Evolutionary conservation across 1,140 invertebrate species (phyloP), one percentile per base, ranked within the genome.

Genomic region (Camponotus pennsylvanicus): DNA sequence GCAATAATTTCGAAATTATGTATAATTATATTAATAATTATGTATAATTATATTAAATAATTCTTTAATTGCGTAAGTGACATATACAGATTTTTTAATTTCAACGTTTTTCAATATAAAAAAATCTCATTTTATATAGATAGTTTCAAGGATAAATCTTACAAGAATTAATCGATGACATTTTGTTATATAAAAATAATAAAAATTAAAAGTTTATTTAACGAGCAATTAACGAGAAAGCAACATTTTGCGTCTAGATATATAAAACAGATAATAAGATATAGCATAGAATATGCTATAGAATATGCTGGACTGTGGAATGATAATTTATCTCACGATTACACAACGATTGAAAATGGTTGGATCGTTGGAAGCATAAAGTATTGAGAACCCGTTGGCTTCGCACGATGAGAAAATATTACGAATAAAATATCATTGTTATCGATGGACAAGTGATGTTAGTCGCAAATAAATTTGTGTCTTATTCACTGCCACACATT

Each of bases 241-340:
- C 49, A 9, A 40, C 34, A 37, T 6, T 52, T 27, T 52, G 49
- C 15, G 15, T 18, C 27, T 40, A 59, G 21, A 75, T 59, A 21
- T 21, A 21, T 73, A 73, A 55, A 52, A n/a, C 67, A 6, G 32
- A 49, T 52, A 18, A 63, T 77, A 64, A 77, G 27, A 27, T 27
- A 27, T 27, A 27, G 64, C 21, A n/a, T 42, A 27, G 21, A n/a
- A 37, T 40, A 40, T n/a, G 8, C 21, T 18, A 6, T 15, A 77
- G 40, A 77, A 64, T 77, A 42, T 63, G 13, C 5, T n/a, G 27
- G 27, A 64, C 40, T 5, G 21, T 63, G 27, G 75, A 77, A 63
- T 79, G 27, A 67, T 79, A 67, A 79, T 69, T 67, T 67, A 67
- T 67, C 52, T 79, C 63, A 32, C n/a, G 45, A 69, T 80, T 80